Evolutionary conservation across 1,140 invertebrate species (phyloP), one percentile per base, ranked within the genome.

Genomic region (Nomia melanderi): DNA sequence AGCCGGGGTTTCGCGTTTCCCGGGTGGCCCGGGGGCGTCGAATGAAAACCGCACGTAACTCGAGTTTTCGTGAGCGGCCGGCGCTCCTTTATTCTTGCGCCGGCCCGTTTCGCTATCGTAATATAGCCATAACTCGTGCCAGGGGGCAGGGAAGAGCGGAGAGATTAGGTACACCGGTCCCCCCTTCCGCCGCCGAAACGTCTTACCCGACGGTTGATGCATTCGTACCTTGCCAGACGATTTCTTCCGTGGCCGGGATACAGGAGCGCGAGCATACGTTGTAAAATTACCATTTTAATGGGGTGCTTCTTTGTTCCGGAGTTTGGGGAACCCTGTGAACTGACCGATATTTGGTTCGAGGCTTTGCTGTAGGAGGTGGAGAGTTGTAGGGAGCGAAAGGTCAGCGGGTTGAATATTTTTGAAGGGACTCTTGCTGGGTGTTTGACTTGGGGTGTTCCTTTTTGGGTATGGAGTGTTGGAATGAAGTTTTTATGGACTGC

Each of bases 51-150:
- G 54, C 25, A 47, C 69, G 63, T 72, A 82, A 75, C 44, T 70
- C 79, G 76, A 50, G 64, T 78, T 69, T 44, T 71, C 65, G 65
- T 56, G 70, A 62, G 56, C 64, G 44, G 67, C 27, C 53, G 23
- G 74, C 44, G n/a, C 50, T 59, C 23, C 47, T 70, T 79, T 75
- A 71, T 79, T 44, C 70, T 41, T 36, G 53, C 2, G 56, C 66
- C 56, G 33, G n/a, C 47, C 41, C 44, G 50, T 76, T 60, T 71
- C 33, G 54, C 71, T 75, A 53, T 81, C 76, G 67, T 86, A 79
- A 86, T 81, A 83, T 81, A 79, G 57, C 41, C 77, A 77, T 86
- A 84, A 86, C 70, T 86, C 84, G 84, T 66, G 54, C 29, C 31
- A 0, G 17, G 36, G 66, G 63, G n/a, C n/a, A 74, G 67, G 70